Evolutionary conservation across 2,888 invertebrate genomes (phyloP).

Genomic region (Campaea margaritaria): DNA sequence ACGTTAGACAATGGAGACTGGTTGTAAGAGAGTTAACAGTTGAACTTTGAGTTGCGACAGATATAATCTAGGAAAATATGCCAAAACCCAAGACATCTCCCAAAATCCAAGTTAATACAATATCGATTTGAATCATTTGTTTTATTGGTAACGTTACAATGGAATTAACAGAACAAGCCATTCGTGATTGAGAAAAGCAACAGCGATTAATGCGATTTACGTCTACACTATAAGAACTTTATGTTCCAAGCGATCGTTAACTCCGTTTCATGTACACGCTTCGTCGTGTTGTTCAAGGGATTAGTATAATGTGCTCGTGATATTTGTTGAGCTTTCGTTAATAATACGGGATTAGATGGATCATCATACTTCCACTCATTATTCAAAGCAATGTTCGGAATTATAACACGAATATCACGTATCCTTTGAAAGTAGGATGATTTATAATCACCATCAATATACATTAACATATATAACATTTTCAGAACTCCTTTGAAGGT

Average conservation of each 20-base stretch:
- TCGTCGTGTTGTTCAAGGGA: slow-evolving; percentile 21
- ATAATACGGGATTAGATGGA: slow-evolving; percentile 35
- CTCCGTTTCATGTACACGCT: slow-evolving; percentile 16
- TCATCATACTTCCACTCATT: slow-evolving; percentile 29
- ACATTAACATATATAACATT: not conserved
- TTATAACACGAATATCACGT: slow-evolving; percentile 28
- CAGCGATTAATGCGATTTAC: slow-evolving; percentile 8
- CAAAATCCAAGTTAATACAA: too few species aligned
- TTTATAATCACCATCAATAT: not conserved
- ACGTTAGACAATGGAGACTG: too few species aligned
- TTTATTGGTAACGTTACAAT: not conserved
- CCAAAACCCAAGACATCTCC: too few species aligned
- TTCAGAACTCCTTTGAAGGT: too few species aligned
- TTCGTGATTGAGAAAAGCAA: slow-evolving; percentile 1
- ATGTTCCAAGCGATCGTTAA: slow-evolving; percentile 19
- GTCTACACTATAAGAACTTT: slow-evolving; percentile 9
- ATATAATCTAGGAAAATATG: too few species aligned
- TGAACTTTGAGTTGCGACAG: too few species aligned
- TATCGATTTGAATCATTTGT: too few species aligned
- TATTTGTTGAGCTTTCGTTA: slow-evolving; percentile 34
- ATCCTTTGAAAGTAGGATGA: slow-evolving; percentile 4
- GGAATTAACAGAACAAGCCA: not conserved
- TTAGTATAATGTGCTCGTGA: slow-evolving; percentile 23
- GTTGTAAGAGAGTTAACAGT: too few species aligned
- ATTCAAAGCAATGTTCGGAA: slow-evolving; percentile 32